Base-by-base conservation (phyloP, 2,113 vertebrate genomes). In the Sinocyclocheilus anophthalmus region DNA sequence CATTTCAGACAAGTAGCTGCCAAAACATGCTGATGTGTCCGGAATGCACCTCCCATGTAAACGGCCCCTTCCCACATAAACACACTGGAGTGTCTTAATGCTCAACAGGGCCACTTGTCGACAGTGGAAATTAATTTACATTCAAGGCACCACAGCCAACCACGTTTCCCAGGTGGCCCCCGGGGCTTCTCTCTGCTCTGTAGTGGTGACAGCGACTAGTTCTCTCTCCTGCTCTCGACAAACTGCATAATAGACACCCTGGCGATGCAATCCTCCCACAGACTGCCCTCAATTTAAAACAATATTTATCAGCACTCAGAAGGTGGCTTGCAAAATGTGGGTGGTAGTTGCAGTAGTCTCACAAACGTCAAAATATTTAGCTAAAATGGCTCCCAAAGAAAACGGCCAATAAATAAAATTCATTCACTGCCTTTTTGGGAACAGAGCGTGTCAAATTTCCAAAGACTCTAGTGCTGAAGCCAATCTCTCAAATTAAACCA, bases 201-300 rank as follows among this genome's bases (percentile, higher is more conserved):
- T 26, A 83, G 85, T 24, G 55, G 61, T 84, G 82, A 75, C 39
- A 61, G 69, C 24, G 67, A 67, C 61, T 79, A 63, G 76, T 57
- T 39, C 53, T 78, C 13, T 24, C 42, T 77, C 63, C 24, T 11
- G 55, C 63, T 72, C 59, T 79, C 81, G 26, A 81, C 59, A 42
- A 42, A 39, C 73, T 75, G 24, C 22, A 82, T 87, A 85, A 89
- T 76, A 86, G 77, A 26, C 78, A 81, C 65, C 77, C 77, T 39
- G 55, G 24, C 85, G 20, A 78, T 86, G 80, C 69, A 87, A 82
- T 24, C 83, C 70, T 72, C 88, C 85, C 88, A 89, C 83, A 26
- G 78, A 75, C 83, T 72, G 77, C 50, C 85, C 82, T 82, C 70
- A 12, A 86, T 57, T 53, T 12, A 76, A 37, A 37, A 30, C 85